Evolutionary conservation across 2,888 invertebrate genomes (phyloP).

Genomic region (Clitarchus hookeri): DNA sequence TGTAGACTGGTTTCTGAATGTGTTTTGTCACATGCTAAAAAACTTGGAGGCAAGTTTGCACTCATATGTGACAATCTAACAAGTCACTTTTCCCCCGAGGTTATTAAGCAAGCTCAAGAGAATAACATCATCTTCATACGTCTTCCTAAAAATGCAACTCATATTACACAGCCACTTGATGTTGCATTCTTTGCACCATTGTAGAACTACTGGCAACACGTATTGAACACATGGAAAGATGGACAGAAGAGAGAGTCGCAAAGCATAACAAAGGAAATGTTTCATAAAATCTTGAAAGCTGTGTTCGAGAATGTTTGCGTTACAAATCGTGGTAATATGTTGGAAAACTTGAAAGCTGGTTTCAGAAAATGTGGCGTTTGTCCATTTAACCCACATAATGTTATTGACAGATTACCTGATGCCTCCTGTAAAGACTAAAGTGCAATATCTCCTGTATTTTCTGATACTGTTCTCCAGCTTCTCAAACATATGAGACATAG

Average conservation of each 20-base stretch:
- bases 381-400: too few relatives aligned
- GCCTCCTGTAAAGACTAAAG: too few relatives aligned
- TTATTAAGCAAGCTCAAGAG: neutral
- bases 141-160: constrained; percentile 18
- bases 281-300: neutral
- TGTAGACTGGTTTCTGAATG: neutral
- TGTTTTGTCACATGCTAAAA: constrained; percentile 22
- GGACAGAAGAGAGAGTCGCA: constrained; percentile 19
- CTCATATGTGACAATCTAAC: neutral
- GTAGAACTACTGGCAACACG: neutral
- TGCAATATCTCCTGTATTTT: too few relatives aligned
- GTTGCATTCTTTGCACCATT: neutral
- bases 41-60: neutral
- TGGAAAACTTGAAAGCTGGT: too few relatives aligned
- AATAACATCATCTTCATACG: neutral
- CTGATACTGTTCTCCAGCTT: too few relatives aligned
- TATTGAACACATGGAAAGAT: constrained; percentile 2
- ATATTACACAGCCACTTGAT: constrained; percentile 5
- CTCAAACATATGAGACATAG: too few relatives aligned
- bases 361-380: too few relatives aligned
- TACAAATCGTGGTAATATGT: too few relatives aligned
- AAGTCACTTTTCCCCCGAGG: constrained; percentile 3
- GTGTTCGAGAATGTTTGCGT: too few relatives aligned
- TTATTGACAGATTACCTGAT: too few relatives aligned
- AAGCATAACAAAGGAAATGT: neutral